phyloP scores from a whole-genome alignment of 2,888 invertebrate genomes.

The Augochlorella aurata region DNA sequence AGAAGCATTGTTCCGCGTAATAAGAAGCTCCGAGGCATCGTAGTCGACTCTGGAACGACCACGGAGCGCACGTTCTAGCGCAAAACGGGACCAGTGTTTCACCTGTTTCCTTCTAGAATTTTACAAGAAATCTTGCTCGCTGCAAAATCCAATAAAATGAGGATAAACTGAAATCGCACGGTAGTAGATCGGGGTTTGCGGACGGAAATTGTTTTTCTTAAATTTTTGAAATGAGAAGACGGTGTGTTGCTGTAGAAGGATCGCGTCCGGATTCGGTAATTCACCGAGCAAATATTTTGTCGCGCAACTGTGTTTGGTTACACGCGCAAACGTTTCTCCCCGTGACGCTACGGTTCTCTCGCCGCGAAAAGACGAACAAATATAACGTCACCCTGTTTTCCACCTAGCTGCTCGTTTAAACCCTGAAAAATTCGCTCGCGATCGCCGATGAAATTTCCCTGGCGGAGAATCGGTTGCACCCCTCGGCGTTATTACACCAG shows the following conservation, averaged over 20 bases:
- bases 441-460: not conserved
- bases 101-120: not conserved
- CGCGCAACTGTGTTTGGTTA: not conserved
- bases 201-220: not conserved
- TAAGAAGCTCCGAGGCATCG: not conserved
- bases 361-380: not conserved
- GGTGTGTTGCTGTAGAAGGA: not conserved
- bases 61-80: not conserved
- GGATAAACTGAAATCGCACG: too few relatives aligned
- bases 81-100: not conserved
- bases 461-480: not conserved
- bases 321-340: not conserved
- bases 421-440: not conserved
- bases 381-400: not conserved
- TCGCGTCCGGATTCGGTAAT: not conserved
- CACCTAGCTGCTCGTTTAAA: not conserved
- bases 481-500: not conserved
- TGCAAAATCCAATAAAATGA: too few relatives aligned
- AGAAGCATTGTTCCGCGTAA: conserved; percentile 1
- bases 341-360: not conserved
- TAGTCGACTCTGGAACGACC: not conserved
- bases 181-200: not conserved
- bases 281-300: not conserved
- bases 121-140: too few relatives aligned
- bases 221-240: not conserved